Base-by-base conservation (phyloP, 2,797 vertebrate species). In the Karalla daura region DNA sequence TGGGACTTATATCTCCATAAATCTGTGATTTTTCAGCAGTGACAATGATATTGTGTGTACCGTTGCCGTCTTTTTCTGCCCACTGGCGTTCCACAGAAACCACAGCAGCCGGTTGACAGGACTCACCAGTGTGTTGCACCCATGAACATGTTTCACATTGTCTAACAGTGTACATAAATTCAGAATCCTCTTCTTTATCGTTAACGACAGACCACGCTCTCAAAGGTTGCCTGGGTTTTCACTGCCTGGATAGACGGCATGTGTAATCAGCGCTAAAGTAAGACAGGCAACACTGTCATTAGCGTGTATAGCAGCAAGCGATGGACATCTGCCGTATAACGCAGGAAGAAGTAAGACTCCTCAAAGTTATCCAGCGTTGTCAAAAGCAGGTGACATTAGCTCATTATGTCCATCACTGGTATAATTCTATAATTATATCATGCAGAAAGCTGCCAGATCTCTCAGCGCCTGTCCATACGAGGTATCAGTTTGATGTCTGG, bases 401-500 rank as follows among this genome's bases (percentile, higher is more conserved):
- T 76, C 7, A 25, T 77, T 81, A 70, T 70, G 43, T 67, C 37
- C 20, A 78, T 72, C 49, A 55, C 27, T 77, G 53, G 33, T 58
- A 63, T 78, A 52, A 81, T 84, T 86, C 46, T 63, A 55, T 64
- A 72, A 80, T 80, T 27, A 27, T 61, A 24, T 20, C 10, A 30
- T 7, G 41, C 30, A 78, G 67, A 79, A 65, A 81, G 64, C 69
- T 69, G 79, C 71, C 74, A 84, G 60, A 76, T 60, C 18, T 46
- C 28, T 63, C 44, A 74, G 43, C 13, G 40, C 43, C 59, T 51
- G 39, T 80, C 75, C 44, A 25, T 55, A 63, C 52, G 73, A 51
- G 62, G 49, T 32, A 70, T 83, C 66, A 70, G 20, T 72, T 52
- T 82, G 79, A 80, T 74, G 56, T 74, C 52, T 60, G 66, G 73